Evolutionary conservation across 2,797 vertebrate genomes (phyloP), one percentile per base, ranked within the genome.

Genomic region (Catostomus latipinnis): DNA sequence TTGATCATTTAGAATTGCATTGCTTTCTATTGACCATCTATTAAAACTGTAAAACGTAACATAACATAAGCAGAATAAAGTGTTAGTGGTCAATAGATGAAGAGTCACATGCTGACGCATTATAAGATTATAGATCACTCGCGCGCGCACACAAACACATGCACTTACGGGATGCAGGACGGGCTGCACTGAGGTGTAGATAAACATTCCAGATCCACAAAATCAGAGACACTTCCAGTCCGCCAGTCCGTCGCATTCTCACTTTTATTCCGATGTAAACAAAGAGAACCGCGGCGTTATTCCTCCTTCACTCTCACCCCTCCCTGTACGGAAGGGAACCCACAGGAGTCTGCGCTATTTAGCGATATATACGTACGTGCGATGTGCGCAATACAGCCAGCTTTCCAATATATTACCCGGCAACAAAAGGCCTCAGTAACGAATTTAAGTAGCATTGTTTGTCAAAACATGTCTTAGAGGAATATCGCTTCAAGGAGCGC

Each of bases 131-230:
- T 22, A 46, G 58, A 85, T 68, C 67, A 53, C 56, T 70, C 67
- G 43, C 12, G 54, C 56, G 45, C 71, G 16, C 14, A 58, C 57
- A 58, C 57, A 58, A 7, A 58, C 34, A 34, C 63, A 57, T 56
- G 48, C 90, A 94, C 93, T 94, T 86, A 94, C 93, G 87, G 86
- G 91, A 88, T 87, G 58, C 86, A 86, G 91, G 78, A 81, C 34
- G 34, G 34, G 34, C 34, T 34, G 34, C 34, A 34, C 63, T 76
- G 83, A 76, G 81, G 81, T 74, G 85, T 81, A 75, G 73, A 71
- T 85, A 84, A 87, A 83, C 76, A 67, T 85, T 89, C 74, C 90
- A 77, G 43, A 86, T 85, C 49, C 88, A 88, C 67, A 92, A 73
- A 78, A 90, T 12, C 18, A 88, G 22, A 74, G 86, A 56, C 81